Evolutionary conservation across 2,797 vertebrate species (phyloP).

Genomic region (Sylvia borin): DNA sequence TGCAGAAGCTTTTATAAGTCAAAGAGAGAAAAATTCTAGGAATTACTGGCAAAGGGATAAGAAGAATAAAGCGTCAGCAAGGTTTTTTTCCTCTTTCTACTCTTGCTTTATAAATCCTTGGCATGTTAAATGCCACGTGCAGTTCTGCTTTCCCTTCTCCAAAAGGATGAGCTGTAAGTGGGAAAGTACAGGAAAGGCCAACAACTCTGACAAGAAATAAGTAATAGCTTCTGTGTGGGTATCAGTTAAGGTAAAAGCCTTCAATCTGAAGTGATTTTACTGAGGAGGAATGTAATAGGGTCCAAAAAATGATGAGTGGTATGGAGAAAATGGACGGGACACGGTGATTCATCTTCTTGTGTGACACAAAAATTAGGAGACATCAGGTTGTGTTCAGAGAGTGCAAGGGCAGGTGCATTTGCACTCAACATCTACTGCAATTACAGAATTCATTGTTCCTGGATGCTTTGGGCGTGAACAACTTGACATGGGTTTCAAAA

Average conservation of each 20-base stretch:
- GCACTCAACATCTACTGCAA: not conserved
- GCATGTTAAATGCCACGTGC: not conserved
- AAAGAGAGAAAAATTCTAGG: not conserved
- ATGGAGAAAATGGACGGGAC: not conserved
- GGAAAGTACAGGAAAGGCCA: not conserved
- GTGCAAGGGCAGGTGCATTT: not conserved
- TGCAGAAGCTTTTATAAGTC: not conserved
- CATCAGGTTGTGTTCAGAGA: not conserved
- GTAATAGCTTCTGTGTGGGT: not conserved
- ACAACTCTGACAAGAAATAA: not conserved
- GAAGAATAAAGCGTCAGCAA: rapidly evolving
- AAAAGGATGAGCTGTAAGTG: not conserved
- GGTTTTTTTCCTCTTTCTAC: not conserved
- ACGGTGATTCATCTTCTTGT: not conserved
- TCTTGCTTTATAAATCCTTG: not conserved
- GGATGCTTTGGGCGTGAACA: not conserved
- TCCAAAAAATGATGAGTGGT: not conserved
- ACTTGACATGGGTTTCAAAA: not conserved
- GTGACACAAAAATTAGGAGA: not conserved
- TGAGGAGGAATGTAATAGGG: not conserved
- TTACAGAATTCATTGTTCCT: not conserved
- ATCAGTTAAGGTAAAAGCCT: not conserved
- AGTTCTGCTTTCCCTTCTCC: conserved; percentile 9
- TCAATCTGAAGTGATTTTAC: not conserved
- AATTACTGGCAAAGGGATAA: not conserved